These are phyloP conservation scores for Numida meleagris DNA, from an alignment of 2,113 vertebrate genomes.

Conservation along the genomic window DNA sequence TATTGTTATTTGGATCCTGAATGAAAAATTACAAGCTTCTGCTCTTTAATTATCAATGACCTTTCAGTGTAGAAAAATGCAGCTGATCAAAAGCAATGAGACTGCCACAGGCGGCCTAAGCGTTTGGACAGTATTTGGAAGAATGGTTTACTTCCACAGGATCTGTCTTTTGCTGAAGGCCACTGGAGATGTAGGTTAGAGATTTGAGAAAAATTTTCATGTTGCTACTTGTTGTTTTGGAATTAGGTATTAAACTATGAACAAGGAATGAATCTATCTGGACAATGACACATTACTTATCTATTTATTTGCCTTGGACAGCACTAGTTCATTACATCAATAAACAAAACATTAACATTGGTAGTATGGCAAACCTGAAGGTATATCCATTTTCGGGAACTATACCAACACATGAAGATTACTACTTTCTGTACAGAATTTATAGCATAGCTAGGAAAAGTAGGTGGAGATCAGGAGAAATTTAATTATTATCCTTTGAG, in stretches of 20 bases:
- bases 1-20: constrained; percentile 51
- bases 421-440: background rate
- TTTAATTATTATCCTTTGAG: background rate
- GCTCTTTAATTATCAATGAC: constrained; percentile 54
- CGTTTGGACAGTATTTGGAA: constrained; percentile 9
- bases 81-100: background rate
- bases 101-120: background rate
- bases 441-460: background rate
- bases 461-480: background rate
- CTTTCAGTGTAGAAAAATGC: constrained; percentile 42
- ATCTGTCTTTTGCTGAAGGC: background rate
- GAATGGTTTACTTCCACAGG: background rate
- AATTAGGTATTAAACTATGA: background rate
- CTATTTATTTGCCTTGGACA: background rate
- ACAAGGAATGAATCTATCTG: background rate
- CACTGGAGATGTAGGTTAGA: background rate
- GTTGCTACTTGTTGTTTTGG: background rate
- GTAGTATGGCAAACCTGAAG: background rate
- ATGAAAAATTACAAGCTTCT: constrained; percentile 40
- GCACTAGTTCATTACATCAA: background rate
- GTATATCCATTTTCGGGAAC: background rate
- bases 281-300: background rate
- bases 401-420: background rate
- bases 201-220: background rate
- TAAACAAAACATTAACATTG: background rate